A percentile compares a stretch with the other conserved stretches of the same genome.
These are phyloP conservation scores for Halictus rubicundus DNA, from an alignment of 1,140 invertebrate species.

Conservation along the genomic window DNA sequence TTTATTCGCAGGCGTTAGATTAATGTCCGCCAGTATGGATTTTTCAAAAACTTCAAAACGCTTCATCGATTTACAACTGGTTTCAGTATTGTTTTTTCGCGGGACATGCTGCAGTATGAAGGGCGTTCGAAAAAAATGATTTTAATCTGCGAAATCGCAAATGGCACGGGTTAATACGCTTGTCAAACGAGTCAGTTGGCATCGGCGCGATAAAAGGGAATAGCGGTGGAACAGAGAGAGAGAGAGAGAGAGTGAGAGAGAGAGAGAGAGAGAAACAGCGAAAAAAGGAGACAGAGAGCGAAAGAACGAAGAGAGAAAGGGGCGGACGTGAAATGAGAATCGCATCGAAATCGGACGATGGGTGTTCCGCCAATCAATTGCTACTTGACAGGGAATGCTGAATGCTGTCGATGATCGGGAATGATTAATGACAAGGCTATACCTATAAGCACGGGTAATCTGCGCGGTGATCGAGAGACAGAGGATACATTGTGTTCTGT, in stretches of 20 bases:
- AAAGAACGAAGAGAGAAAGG: background rate
- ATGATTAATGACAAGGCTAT: constrained; percentile 29
- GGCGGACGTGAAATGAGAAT: constrained; percentile 13
- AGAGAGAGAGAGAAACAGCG: background rate
- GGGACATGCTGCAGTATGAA: too few relatives aligned
- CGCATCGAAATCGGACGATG: constrained; percentile 31
- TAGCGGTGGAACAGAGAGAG: background rate
- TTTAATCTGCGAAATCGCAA: background rate
- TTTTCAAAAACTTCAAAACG: too few relatives aligned
- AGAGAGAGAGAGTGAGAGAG: background rate
- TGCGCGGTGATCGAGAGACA: constrained; percentile 2
- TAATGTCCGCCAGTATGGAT: too few relatives aligned
- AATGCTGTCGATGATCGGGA: constrained; percentile 16
- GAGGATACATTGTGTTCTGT: constrained; percentile 19
- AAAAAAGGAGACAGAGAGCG: background rate
- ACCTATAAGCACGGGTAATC: constrained; percentile 15
- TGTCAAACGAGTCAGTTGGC: background rate
- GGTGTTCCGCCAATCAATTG: constrained; percentile 28
- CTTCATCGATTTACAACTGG: too few relatives aligned
- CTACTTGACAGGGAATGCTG: constrained; percentile 18
- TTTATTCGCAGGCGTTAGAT: too few relatives aligned
- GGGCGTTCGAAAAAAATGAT: background rate
- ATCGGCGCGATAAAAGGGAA: constrained; percentile 3
- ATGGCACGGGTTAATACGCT: background rate
- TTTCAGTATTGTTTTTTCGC: too few relatives aligned